These are phyloP conservation scores for Calephelis perditalis DNA, from an alignment of 2,888 invertebrate species.

Conservation along the genomic window DNA sequence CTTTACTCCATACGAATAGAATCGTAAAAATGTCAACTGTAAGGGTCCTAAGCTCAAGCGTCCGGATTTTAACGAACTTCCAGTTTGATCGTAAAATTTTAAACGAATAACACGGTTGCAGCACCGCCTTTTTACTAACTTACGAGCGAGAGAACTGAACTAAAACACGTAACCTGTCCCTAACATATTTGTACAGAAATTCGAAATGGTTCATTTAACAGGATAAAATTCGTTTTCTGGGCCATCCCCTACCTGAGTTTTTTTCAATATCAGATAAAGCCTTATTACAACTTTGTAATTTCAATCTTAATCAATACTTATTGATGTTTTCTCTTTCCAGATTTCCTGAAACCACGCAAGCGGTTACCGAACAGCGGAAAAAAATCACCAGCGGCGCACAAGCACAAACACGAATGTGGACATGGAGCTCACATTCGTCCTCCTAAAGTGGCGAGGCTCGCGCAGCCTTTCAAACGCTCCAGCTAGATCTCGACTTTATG, in stretches of 20 bases:
- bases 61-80: constrained; percentile 53
- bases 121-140: constrained; percentile 45
- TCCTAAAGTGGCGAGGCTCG: constrained; percentile 66
- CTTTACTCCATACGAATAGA: constrained; percentile 53
- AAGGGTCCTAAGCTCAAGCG: constrained; percentile 36
- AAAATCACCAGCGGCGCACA: constrained; percentile 62
- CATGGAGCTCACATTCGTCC: constrained; percentile 69
- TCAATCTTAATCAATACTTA: constrained; percentile 1
- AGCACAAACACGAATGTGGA: constrained; percentile 65
- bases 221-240: too few species aligned
- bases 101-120: constrained; percentile 40
- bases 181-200: constrained; percentile 16
- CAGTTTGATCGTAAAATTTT: constrained; percentile 54
- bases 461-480: constrained; percentile 61
- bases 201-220: not conserved
- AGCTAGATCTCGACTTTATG: constrained; percentile 50
- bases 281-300: too few species aligned
- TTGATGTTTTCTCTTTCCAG: constrained; percentile 66
- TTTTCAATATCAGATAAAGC: too few species aligned
- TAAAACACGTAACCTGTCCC: constrained; percentile 19
- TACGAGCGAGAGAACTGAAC: constrained; percentile 35
- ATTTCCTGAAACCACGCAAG: constrained; percentile 83
- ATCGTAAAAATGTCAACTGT: constrained; percentile 63
- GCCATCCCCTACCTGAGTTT: too few species aligned
- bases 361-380: constrained; percentile 70